A percentile compares a stretch with the other conserved stretches of the same genome.
Evolutionary conservation across 2,797 vertebrate genomes (phyloP).

Genomic region (Bovichtus variegatus): DNA sequence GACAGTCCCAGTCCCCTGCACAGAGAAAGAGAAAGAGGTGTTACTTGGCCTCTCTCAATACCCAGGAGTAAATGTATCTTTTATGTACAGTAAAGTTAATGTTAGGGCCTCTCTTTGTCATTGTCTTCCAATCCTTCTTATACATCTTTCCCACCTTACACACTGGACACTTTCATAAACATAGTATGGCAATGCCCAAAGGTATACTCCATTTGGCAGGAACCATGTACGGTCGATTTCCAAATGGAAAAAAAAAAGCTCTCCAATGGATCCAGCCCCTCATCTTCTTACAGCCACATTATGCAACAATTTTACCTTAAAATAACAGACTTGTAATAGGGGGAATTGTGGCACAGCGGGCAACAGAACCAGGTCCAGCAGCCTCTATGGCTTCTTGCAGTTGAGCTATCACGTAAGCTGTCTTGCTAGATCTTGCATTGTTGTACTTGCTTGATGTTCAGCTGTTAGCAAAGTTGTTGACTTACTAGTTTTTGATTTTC

Average conservation of each 20-base stretch:
- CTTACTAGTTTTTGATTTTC: no score
- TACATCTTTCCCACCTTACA: background rate
- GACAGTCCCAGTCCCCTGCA: constrained; percentile 98
- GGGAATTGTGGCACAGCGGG: no score
- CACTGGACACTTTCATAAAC: background rate
- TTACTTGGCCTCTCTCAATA: background rate
- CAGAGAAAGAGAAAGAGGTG: constrained; percentile 29
- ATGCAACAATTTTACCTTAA: no score
- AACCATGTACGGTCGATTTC: background rate
- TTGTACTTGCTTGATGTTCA: no score
- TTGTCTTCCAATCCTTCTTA: background rate
- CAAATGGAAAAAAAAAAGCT: background rate
- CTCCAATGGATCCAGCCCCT: background rate
- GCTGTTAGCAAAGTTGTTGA: no score
- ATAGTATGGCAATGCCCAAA: background rate
- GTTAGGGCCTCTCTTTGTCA: background rate
- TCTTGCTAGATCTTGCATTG: no score
- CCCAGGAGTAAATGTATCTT: background rate
- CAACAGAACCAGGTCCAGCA: no score
- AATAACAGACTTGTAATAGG: no score
- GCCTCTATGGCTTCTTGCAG: no score
- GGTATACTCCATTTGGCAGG: background rate
- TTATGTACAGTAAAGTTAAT: background rate
- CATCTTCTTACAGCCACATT: no score
- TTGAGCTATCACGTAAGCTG: no score